Base-by-base conservation (phyloP, 2,888 invertebrate species). In the Cybosia mesomella region DNA sequence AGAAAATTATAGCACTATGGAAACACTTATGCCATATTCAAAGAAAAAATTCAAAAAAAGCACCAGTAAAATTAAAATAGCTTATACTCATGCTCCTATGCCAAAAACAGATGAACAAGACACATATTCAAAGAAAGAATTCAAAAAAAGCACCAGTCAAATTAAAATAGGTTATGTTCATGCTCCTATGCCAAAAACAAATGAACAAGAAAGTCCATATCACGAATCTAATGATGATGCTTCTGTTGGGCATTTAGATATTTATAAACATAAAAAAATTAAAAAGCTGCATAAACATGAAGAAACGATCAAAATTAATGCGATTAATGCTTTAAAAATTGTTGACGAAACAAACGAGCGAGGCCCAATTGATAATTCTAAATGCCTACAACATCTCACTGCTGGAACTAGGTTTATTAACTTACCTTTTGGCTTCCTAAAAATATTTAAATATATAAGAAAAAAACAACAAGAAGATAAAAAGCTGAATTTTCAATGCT, bases 21-120 rank as follows among this genome's bases (percentile, higher is more conserved):
- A 73, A 36, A 76, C 67, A 21, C 60, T 76, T 22, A 76, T 76
- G 77, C 70, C 77, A 28, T 76, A 75, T 34, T 75, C 75, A 58
- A 75, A 73, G 58, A 76, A 59, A 58, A 77, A 69, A 28, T 73
- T 67, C 22, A 69, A 66, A 28, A 65, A 71, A 57, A 24, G 24
- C 1, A 53, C 60, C 9, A 75, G 73, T 54, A 24, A 43, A 55
- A 53, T 68, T 22, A 62, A 54, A 28, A 7, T 76, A 8, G 1
- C 7, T 11, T 8, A 21, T n/a, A 7, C 22, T 36, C 13, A 28
- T 28, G 28, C n/a, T 49, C 9, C 28, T 49, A 49, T 21, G n/a
- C 10, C 13, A 22, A 55, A 24, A 24, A 55, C 22, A 24, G 13
- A 24, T 24, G 24, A 55, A 22, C 55, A 55, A 55, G 55, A 11